Conservation (phyloP, 2,113 vertebrate species). For the Synchiropus splendidus region DNA sequence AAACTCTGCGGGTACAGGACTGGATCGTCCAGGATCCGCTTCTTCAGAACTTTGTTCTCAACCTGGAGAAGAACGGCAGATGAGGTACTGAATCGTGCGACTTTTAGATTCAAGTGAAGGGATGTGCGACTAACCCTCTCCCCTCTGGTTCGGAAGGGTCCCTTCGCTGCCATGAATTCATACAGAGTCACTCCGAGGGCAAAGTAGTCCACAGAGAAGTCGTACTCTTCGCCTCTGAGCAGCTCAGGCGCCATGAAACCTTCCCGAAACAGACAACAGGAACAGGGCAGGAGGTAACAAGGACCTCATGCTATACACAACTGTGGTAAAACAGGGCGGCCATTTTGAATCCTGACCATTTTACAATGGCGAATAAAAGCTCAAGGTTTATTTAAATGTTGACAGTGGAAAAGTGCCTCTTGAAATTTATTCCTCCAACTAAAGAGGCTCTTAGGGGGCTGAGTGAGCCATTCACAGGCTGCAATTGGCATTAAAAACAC, state of each 20-base stretch:
- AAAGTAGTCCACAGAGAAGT: conserved; percentile 76
- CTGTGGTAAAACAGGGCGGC: no score
- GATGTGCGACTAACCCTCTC: conserved; percentile 67
- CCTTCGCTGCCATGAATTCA: conserved; percentile 75
- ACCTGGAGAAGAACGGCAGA: conserved; percentile 42
- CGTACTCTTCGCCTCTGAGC: conserved; percentile 69
- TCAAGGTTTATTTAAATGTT: no score
- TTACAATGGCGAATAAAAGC: no score
- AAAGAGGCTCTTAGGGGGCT: no score
- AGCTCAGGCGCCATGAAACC: conserved; percentile 85
- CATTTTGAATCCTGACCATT: no score
- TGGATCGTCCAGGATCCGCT: conserved; percentile 63
- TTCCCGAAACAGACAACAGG: conserved; percentile 24
- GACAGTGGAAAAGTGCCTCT: no score
- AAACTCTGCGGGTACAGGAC: conserved; percentile 69
- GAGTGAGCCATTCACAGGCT: no score
- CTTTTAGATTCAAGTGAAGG: neutral
- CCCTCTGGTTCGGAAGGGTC: conserved; percentile 74
- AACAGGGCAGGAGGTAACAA: neutral
- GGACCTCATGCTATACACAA: no score
- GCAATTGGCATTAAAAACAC: no score
- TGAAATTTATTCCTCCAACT: no score
- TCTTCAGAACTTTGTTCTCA: conserved; percentile 74
- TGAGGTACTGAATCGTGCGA: neutral
- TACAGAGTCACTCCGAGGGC: conserved; percentile 76